A percentile compares a stretch with the other conserved stretches of the same genome.
phyloP scores from a whole-genome alignment of 2,113 vertebrate species.

The Apeltes quadracus region DNA sequence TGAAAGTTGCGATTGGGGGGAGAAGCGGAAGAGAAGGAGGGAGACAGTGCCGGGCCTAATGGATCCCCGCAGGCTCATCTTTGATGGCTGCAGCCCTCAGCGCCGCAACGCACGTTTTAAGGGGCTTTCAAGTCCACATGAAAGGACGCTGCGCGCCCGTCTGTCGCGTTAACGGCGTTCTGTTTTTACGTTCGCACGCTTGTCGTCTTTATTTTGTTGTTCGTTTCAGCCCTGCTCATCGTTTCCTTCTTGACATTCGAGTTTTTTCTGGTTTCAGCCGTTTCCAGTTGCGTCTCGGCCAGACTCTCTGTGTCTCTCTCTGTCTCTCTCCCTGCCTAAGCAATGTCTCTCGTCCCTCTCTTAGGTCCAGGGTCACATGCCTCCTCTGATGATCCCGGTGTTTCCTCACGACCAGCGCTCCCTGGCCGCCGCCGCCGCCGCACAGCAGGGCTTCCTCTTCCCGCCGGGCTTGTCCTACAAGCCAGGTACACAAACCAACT shows the following conservation, averaged over 20 bases:
- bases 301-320: not conserved
- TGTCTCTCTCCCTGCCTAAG: not conserved
- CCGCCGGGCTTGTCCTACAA: conserved; percentile 96
- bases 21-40: conserved; percentile 32
- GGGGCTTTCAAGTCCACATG: conserved; percentile 64
- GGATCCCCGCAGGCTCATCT: conserved; percentile 64
- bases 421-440: conserved; percentile 91
- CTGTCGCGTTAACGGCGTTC: conserved; percentile 41
- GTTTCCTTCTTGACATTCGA: too few species aligned
- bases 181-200: conserved; percentile 27
- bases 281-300: too few species aligned
- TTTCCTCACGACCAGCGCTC: conserved; percentile 98
- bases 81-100: conserved; percentile 57
- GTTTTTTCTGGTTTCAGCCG: not conserved
- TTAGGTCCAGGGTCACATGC: conserved; percentile 98
- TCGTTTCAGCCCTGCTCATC: too few species aligned
- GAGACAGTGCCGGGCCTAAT: conserved; percentile 24
- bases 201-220: conserved; percentile 32
- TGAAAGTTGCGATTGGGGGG: conserved; percentile 17
- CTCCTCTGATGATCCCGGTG: conserved; percentile 98
- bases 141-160: conserved; percentile 47
- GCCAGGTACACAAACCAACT: conserved; percentile 82
- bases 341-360: not conserved
- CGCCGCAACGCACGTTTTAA: conserved; percentile 38
- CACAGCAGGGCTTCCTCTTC: conserved; percentile 96